Conservation (phyloP, 64 coral and sea anemone genomes). For the Montipora efflorescens region DNA sequence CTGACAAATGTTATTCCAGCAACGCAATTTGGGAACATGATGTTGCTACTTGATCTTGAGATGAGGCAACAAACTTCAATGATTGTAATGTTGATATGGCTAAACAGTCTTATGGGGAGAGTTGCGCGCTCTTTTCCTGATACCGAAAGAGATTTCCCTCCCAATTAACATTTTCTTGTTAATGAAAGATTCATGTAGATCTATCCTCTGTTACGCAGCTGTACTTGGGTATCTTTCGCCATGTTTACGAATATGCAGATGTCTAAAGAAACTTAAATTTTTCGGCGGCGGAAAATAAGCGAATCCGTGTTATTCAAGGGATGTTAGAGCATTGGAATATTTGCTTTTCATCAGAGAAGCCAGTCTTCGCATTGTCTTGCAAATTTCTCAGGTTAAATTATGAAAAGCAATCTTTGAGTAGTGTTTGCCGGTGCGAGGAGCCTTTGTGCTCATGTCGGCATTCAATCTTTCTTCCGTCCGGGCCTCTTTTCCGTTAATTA, state of each 20-base stretch:
- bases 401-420: constrained; percentile 21
- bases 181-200: constrained; percentile 25
- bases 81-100: neutral
- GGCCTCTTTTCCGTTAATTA: constrained; percentile 30
- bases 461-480: constrained; percentile 39
- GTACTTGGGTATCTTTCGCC: neutral
- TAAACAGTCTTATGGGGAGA: neutral
- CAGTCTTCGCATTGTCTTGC: constrained; percentile 7
- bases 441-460: constrained; percentile 32
- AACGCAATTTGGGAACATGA: neutral
- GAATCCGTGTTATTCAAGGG: neutral
- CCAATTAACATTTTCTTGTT: constrained; percentile 52
- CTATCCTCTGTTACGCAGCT: neutral
- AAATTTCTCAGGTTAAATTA: constrained; percentile 19
- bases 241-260: constrained; percentile 38
- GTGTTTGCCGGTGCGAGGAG: neutral
- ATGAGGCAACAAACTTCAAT: neutral
- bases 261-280: constrained; percentile 19
- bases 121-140: neutral
- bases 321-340: neutral
- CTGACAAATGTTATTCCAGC: constrained; percentile 12
- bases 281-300: neutral
- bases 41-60: neutral
- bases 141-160: constrained; percentile 26
- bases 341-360: neutral